These are phyloP conservation scores for Eudyptes chrysolophus DNA, from an alignment of 2,113 vertebrate species.

Conservation along the genomic window DNA sequence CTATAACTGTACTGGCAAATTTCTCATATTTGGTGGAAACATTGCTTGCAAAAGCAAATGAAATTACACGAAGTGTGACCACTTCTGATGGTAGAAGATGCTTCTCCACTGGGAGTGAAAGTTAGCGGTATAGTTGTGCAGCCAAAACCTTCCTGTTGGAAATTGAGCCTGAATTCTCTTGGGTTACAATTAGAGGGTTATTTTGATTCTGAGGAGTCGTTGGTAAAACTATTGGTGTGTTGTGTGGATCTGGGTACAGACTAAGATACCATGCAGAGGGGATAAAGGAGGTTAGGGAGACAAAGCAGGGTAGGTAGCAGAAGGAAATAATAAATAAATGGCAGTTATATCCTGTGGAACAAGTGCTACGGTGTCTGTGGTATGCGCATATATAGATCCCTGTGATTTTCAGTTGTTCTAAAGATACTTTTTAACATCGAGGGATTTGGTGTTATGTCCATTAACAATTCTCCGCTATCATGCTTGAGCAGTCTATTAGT, in stretches of 20 bases:
- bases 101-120: not conserved
- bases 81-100: not conserved
- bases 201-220: not conserved
- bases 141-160: not conserved
- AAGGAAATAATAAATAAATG: not conserved
- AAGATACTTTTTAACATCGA: not conserved
- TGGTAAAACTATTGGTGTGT: not conserved
- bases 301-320: not conserved
- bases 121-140: not conserved
- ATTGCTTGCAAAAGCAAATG: not conserved
- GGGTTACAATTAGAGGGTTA: not conserved
- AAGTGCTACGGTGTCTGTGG: not conserved
- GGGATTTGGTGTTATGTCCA: not conserved
- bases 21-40: not conserved
- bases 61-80: not conserved
- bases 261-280: not conserved
- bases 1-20: not conserved
- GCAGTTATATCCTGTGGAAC: not conserved
- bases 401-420: not conserved
- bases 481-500: conserved; percentile 49
- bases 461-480: conserved; percentile 10
- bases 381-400: not conserved
- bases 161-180: not conserved
- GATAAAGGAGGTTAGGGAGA: not conserved
- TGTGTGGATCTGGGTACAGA: not conserved